These are phyloP conservation scores for Exephanes ischioxanthus DNA, from an alignment of 2,888 invertebrate species.

Conservation along the genomic window DNA sequence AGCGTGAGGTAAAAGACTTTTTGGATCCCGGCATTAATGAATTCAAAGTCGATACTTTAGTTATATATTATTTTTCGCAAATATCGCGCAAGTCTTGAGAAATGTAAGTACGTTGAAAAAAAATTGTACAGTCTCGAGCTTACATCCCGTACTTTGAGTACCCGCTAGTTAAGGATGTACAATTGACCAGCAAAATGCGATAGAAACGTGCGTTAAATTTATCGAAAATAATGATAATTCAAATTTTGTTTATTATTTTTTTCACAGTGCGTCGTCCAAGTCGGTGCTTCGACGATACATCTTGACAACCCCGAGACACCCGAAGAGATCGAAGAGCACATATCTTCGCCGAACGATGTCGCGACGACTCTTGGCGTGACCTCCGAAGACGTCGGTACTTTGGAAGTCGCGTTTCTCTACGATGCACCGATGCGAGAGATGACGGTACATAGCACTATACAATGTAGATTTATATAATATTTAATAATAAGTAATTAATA, in stretches of 20 bases:
- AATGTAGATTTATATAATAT: no score
- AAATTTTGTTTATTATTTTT: no score
- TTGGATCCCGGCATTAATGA: background rate
- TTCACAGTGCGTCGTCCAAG: constrained; percentile 82
- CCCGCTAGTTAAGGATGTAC: no score
- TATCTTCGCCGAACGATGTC: constrained; percentile 83
- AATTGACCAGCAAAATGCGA: no score
- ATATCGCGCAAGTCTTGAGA: no score
- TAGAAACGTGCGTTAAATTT: no score
- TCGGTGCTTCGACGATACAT: constrained; percentile 79
- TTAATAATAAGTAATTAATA: no score
- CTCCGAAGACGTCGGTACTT: constrained; percentile 86
- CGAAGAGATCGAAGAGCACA: constrained; percentile 78
- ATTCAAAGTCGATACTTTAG: background rate
- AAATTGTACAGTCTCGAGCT: no score
- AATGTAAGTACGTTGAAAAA: no score
- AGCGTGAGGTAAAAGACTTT: constrained; percentile 73
- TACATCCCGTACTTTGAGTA: no score
- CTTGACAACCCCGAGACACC: constrained; percentile 78
- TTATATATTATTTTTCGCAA: no score
- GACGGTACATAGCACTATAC: constrained; percentile 86
- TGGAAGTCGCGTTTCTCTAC: constrained; percentile 95
- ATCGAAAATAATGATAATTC: no score
- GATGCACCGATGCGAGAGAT: constrained; percentile 96
- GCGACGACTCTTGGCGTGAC: constrained; percentile 76